Base-by-base conservation (phyloP, 2,113 vertebrate genomes). In the Prionailurus bengalensis region DNA sequence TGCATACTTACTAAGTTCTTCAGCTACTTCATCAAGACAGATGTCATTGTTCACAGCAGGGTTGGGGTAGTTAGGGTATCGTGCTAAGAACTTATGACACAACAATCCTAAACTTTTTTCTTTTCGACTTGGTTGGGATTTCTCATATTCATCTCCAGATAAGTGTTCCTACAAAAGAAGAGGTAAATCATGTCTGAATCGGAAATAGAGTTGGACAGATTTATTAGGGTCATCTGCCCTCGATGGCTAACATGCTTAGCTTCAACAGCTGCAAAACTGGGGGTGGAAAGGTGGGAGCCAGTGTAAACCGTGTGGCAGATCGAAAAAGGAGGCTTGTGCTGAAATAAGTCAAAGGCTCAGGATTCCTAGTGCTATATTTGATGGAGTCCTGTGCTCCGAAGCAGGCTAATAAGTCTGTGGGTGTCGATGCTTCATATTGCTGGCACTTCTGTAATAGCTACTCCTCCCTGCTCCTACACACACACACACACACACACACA, bases 81-180 rank as follows among this genome's bases (percentile, higher is more conserved):
- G 99, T 65, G 99, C 99, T 84, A 99, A 98, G 96, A 99, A 99
- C 83, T 99, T 99, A 93, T 99, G 99, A 96, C 99, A 99, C 29
- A 99, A 98, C 58, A 99, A 98, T 61, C 99, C 99, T 4, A 99
- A 99, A 95, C 99, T 99, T 98, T 99, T 99, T 96, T 99, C 99
- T 98, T 99, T 99, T 79, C 99, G 99, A 97, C 99, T 99, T 4
- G 99, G 99, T 97, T 99, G 99, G 51, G 99, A 98, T 96, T 99
- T 99, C 96, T 99, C 99, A 2, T 98, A 99, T 92, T 99, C 99
- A 8, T 99, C 99, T 93, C 99, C 99, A 6, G 98, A 97, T 84
- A 99, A 99, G 87, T 98, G 97, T 63, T 99, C 99, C 99, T 99
- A 42, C 2, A 42, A 0, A 68, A 92, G 88, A 98, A 97, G 4